phyloP scores from a whole-genome alignment of 2,113 vertebrate genomes.

The Cheirogaleus medius region DNA sequence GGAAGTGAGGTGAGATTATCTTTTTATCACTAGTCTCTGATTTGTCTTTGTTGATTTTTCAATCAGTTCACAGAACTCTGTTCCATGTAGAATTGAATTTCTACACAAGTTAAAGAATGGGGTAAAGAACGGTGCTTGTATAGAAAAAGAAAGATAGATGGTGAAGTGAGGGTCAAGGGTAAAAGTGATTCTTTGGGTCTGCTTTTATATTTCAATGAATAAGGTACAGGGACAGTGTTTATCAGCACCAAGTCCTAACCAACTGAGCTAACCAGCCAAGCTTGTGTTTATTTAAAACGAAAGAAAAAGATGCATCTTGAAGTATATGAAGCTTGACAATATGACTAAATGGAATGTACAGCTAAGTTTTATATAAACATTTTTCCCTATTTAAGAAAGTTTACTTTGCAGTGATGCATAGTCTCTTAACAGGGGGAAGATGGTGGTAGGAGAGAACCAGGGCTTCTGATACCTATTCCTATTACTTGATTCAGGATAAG shows the following conservation, averaged over 20 bases:
- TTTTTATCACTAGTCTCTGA: conserved; percentile 43
- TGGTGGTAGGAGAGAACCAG: background rate
- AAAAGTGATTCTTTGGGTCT: conserved; percentile 3
- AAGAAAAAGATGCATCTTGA: conserved; percentile 24
- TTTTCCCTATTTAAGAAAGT: conserved; percentile 53
- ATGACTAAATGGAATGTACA: background rate
- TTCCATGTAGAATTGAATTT: conserved; percentile 57
- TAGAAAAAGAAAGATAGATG: background rate
- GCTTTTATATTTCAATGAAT: conserved; percentile 41
- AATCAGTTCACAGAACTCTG: conserved; percentile 41
- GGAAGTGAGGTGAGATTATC: background rate
- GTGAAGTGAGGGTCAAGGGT: conserved; percentile 33
- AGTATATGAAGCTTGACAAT: conserved; percentile 16
- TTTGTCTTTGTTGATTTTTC: conserved; percentile 66
- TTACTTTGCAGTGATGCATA: conserved; percentile 45
- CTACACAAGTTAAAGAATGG: conserved; percentile 47
- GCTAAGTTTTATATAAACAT: conserved; percentile 17
- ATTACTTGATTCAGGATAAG: background rate
- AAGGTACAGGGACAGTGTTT: background rate
- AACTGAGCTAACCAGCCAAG: no score
- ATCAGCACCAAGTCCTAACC: no score
- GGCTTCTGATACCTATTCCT: background rate
- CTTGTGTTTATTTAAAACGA: conserved; percentile 8
- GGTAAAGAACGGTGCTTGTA: conserved; percentile 8
- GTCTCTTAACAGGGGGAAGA: background rate